A percentile compares a stretch with the other conserved stretches of the same genome.
phyloP scores from a whole-genome alignment of 2,113 vertebrate species.

The Myotis yumanensis region DNA sequence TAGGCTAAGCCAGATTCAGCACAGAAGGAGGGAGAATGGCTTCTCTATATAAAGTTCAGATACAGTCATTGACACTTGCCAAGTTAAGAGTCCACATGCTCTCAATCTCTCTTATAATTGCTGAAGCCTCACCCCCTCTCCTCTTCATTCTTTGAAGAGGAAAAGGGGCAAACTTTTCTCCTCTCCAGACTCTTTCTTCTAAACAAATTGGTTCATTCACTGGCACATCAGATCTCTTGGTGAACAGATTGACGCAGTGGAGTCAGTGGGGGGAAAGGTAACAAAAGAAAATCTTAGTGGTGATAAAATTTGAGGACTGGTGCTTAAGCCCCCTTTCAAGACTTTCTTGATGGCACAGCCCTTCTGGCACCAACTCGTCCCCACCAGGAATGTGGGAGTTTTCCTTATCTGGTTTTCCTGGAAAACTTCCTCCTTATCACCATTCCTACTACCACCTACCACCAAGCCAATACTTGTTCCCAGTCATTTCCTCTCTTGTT shows the following conservation, averaged over 20 bases:
- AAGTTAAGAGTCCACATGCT: background rate
- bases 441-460: background rate
- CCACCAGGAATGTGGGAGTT: background rate
- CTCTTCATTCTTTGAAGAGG: background rate
- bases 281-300: background rate
- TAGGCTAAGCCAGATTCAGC: background rate
- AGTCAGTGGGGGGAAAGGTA: background rate
- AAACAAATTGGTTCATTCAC: background rate
- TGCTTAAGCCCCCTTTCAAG: background rate
- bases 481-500: background rate
- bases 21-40: background rate
- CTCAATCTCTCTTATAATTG: background rate
- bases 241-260: background rate
- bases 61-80: background rate
- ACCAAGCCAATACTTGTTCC: background rate
- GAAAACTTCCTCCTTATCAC: background rate
- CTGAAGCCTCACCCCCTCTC: background rate
- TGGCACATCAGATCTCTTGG: background rate
- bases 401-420: background rate
- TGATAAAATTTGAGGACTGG: background rate
- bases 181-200: background rate
- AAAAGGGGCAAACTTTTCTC: background rate
- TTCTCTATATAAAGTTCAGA: background rate
- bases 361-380: background rate
- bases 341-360: background rate